Evolutionary conservation across 2,113 vertebrate species (phyloP), one percentile per base, ranked within the genome.

Genomic region (Megaleporinus macrocephalus): DNA sequence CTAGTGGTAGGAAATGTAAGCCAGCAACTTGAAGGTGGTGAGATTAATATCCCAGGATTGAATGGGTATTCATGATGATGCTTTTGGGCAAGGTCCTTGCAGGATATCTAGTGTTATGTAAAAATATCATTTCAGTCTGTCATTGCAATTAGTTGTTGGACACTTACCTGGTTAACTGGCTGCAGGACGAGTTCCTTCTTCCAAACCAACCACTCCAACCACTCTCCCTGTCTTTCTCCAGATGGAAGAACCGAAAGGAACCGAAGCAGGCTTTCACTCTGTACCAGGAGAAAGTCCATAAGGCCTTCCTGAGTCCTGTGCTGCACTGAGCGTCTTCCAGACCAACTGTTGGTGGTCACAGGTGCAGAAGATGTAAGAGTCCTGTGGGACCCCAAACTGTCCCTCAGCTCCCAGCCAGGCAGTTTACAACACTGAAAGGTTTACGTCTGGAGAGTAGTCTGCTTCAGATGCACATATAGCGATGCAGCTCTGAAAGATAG

Each of bases 261-360:
- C 57, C 84, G n/a, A 70, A 79, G 9, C 30, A 73, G 10, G 26
- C 10, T 61, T 16, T 75, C 7, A 55, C 62, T 22, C 41, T 86
- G 33, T 84, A 75, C 77, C 74, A 84, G 70, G 77, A 75, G 63
- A 84, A 86, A 16, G 73, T 83, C 65, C 73, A 83, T 2, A 30
- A 80, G 27, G 79, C 29, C 41, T 18, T 83, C 61, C 41, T 86
- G 33, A 69, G 41, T 3, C 78, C 84, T 11, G 24, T 86, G n/a
- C 55, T 77, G 27, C 70, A 73, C 33, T 71, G 69, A 79, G 27
- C 9, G 5, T 30, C 18, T 36, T 36, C 22, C 47, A 11, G 55
- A 22, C 10, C 79, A 26, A 41, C 16, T 53, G 15, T 14, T 16
- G 5, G n/a, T 49, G 24, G 36, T 51, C 27, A 47, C 29, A 22